Evolutionary conservation across 2,888 invertebrate species (phyloP).

Genomic region (Maniola hyperantus): DNA sequence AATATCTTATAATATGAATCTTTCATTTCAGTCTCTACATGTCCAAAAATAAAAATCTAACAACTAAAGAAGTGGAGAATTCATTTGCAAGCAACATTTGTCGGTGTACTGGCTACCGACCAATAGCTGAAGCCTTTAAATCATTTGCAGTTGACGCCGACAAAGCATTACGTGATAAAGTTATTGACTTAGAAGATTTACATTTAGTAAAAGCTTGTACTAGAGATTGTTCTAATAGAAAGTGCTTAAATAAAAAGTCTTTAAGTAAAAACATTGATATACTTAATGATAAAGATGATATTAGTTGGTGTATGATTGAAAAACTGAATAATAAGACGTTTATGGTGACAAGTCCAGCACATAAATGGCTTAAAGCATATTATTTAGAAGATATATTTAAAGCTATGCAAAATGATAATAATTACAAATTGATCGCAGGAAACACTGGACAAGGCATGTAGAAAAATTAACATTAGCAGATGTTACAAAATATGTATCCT

Average conservation of each 20-base stretch:
- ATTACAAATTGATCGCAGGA: constrained; percentile 84
- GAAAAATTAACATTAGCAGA: constrained; percentile 23
- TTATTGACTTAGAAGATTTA: constrained; percentile 76
- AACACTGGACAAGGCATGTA: constrained; percentile 88
- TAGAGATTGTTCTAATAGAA: constrained; percentile 52
- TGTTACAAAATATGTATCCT: background rate
- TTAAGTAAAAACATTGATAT: constrained; percentile 20
- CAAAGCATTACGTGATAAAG: constrained; percentile 70
- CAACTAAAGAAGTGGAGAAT: constrained; percentile 87
- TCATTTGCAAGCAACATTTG: constrained; percentile 90
- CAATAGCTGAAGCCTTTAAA: constrained; percentile 91
- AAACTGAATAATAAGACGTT: constrained; percentile 68
- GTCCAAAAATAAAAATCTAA: constrained; percentile 75
- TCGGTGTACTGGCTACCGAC: constrained; percentile 90
- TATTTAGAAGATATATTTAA: constrained; percentile 74
- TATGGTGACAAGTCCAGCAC: constrained; percentile 69
- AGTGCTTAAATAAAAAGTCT: constrained; percentile 31
- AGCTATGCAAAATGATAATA: constrained; percentile 55
- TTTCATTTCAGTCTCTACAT: constrained; percentile 71
- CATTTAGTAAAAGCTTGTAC: constrained; percentile 51
- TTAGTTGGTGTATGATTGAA: constrained; percentile 55
- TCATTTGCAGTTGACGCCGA: constrained; percentile 85
- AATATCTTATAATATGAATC: no score
- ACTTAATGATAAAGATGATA: constrained; percentile 24
- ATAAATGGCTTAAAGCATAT: constrained; percentile 78